These are phyloP conservation scores for Leucophora obtusa DNA, from an alignment of 2,888 invertebrate species.

Conservation along the genomic window DNA sequence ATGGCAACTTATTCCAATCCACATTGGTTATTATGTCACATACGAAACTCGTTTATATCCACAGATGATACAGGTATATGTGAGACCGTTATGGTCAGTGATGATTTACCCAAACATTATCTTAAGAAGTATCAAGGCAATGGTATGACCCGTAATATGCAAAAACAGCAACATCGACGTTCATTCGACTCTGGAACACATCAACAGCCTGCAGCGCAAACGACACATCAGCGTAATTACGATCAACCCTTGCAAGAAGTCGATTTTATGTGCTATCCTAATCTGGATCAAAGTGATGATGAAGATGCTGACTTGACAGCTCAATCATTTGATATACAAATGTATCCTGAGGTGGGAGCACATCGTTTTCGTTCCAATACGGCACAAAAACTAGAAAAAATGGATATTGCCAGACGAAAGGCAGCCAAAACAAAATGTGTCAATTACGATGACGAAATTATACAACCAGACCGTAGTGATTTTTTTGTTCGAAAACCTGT, in stretches of 20 bases:
- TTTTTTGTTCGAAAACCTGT: slow-evolving; percentile 71
- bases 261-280: slow-evolving; percentile 85
- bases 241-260: slow-evolving; percentile 74
- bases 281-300: slow-evolving; percentile 87
- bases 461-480: slow-evolving; percentile 71
- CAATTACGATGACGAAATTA: slow-evolving; percentile 74
- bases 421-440: slow-evolving; percentile 84
- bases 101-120: slow-evolving; percentile 85
- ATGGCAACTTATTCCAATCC: slow-evolving; percentile 98
- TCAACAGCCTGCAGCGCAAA: not conserved
- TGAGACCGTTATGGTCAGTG: slow-evolving; percentile 93
- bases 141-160: slow-evolving; percentile 38
- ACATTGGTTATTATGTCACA: slow-evolving; percentile 94
- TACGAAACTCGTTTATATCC: slow-evolving; percentile 95
- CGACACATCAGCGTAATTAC: slow-evolving; percentile 44
- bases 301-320: slow-evolving; percentile 85
- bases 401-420: slow-evolving; percentile 90
- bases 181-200: slow-evolving; percentile 41
- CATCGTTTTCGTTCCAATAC: slow-evolving; percentile 90
- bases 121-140: slow-evolving; percentile 78
- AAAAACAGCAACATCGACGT: slow-evolving; percentile 47
- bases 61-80: slow-evolving; percentile 97
- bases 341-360: slow-evolving; percentile 82
- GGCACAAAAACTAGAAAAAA: slow-evolving; percentile 91
- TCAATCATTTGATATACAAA: slow-evolving; percentile 89